Evolutionary conservation across 2,888 invertebrate species (phyloP).

Genomic region (Drosophila pegasa): DNA sequence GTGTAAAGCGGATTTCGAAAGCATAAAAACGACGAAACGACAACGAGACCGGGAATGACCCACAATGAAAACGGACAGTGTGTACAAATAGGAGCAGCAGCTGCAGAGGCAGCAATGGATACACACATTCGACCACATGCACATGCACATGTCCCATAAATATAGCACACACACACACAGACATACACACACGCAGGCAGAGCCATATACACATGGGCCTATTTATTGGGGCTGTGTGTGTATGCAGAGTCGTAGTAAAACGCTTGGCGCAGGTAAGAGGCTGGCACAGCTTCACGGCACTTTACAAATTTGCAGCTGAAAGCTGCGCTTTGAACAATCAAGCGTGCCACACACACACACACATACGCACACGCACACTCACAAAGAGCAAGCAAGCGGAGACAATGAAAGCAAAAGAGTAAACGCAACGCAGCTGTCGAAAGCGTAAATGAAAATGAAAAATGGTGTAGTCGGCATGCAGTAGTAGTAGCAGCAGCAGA

Average conservation of each 20-base stretch:
- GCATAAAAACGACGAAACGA: constrained; percentile 62
- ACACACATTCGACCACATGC: constrained; percentile 22
- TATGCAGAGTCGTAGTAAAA: constrained; percentile 64
- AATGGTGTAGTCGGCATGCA: constrained; percentile 45
- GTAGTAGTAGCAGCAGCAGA: constrained; percentile 27
- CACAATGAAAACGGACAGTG: constrained; percentile 73
- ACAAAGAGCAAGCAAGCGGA: constrained; percentile 22
- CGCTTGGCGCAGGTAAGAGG: constrained; percentile 59
- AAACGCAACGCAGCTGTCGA: constrained; percentile 62
- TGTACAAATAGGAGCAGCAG: constrained; percentile 29
- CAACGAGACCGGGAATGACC: constrained; percentile 67
- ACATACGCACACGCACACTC: constrained; percentile 8
- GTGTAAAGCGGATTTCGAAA: constrained; percentile 70
- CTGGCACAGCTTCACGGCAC: constrained; percentile 53
- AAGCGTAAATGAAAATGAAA: constrained; percentile 72
- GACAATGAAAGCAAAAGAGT: constrained; percentile 51
- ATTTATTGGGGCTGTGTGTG: constrained; percentile 36
- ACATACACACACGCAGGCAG: neutral
- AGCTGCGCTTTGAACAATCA: constrained; percentile 77
- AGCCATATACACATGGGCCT: constrained; percentile 36
- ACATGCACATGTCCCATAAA: constrained; percentile 68
- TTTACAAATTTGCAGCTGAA: constrained; percentile 72
- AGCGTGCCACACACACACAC: constrained; percentile 47
- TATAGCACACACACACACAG: constrained; percentile 61
- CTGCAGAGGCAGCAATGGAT: constrained; percentile 46